Base-by-base conservation (phyloP, 2,797 vertebrate genomes). In the Acipenser ruthenus region DNA sequence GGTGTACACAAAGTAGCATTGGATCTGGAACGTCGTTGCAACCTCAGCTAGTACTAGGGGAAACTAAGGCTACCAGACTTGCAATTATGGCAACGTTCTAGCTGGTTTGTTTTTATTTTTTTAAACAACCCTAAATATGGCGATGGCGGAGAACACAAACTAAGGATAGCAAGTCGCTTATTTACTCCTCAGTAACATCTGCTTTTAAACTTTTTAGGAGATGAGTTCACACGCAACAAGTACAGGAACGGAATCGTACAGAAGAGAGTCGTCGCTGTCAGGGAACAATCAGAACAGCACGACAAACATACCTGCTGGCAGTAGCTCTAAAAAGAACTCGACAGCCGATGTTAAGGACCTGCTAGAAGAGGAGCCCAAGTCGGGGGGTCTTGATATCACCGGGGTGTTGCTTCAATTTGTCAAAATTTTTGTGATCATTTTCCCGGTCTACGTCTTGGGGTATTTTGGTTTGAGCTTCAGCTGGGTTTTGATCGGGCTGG, bases 401-500 rank as follows among this genome's bases (percentile, higher is more conserved):
- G 89, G 89, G 52, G 85, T 95, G 83, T 88, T 93, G 83, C 85
- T 93, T 65, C 91, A 92, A 77, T 94, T 97, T 12, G 93, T 85
- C 65, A 93, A 93, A 82, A 93, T 92, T 51, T 97, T 99, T 64
- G 89, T 89, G 60, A 59, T 95, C 67, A 85, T 99, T 64, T 87
- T 97, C 62, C 96, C 96, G 0, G 93, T 98, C 67, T 99, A 98
- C 49, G 62, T 93, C 53, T 69, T 97, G 77, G 96, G 96, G 58
- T 98, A 97, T 82, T 86, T 97, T 66, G 95, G 93, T 73, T 87
- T 97, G 82, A 98, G 96, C 80, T 98, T 99, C 80, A 98, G 94
- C 78, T 99, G 96, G 96, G 87, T 97, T 2, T 89, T 99, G 56
- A 83, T 97, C 50, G 94, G 86, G 8, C 88, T 99, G 3, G 88